These are phyloP conservation scores for Actenoides hombroni DNA, from an alignment of 2,113 vertebrate species.

Conservation along the genomic window DNA sequence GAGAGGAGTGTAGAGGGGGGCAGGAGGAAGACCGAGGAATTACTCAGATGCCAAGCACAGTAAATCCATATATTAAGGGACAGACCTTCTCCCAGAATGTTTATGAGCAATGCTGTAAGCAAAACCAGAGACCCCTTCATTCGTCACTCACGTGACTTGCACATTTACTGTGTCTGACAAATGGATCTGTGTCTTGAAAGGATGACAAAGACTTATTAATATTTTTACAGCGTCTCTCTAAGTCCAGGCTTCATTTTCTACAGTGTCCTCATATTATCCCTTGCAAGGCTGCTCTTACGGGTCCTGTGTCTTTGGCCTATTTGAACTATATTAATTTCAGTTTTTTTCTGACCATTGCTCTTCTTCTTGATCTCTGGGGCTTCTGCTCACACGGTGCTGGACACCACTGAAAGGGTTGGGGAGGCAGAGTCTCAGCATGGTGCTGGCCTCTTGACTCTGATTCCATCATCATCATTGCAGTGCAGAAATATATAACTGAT, in stretches of 20 bases:
- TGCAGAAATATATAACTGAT: slow-evolving; percentile 32
- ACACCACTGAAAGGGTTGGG: not conserved
- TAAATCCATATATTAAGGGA: not conserved
- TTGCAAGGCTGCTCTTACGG: not conserved
- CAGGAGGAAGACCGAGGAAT: not conserved
- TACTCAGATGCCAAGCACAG: not conserved
- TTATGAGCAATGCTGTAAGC: not conserved
- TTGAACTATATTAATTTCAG: not conserved
- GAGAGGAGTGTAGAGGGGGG: not conserved
- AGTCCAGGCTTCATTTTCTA: not conserved
- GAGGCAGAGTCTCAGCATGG: not conserved
- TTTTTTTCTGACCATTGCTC: not conserved
- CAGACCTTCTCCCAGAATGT: not conserved
- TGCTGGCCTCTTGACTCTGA: slow-evolving; percentile 33
- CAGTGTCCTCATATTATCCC: not conserved
- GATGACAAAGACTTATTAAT: not conserved
- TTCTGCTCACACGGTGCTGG: not conserved
- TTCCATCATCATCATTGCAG: slow-evolving; percentile 46
- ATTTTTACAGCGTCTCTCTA: not conserved
- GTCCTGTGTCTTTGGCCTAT: not conserved
- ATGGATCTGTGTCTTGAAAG: not conserved
- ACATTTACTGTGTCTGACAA: not conserved
- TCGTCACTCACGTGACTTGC: not conserved
- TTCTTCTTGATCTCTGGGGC: not conserved
- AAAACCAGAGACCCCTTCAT: not conserved